Evolutionary conservation across 2,888 invertebrate genomes (phyloP).

Genomic region (Diachrysia chrysitis): DNA sequence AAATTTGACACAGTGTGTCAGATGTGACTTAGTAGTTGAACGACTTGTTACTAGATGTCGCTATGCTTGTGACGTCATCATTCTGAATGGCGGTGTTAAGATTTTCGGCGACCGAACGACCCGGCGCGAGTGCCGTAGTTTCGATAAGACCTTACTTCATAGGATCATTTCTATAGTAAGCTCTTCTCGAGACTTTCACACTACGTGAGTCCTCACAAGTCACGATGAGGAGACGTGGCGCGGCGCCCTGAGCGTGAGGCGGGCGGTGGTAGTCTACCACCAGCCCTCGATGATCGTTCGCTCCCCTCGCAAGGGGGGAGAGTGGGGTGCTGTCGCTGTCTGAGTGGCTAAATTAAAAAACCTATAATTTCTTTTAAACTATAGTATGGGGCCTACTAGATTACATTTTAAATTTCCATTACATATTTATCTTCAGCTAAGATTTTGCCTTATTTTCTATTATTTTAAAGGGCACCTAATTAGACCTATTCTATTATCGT

Average conservation of each 20-base stretch:
- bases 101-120: conserved; percentile 34
- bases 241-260: conserved; percentile 63
- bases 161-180: conserved; percentile 70
- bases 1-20: background rate
- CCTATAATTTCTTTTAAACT: too few species aligned
- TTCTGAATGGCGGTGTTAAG: conserved; percentile 30
- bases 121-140: background rate
- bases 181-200: conserved; percentile 66
- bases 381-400: too few species aligned
- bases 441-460: too few species aligned
- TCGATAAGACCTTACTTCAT: conserved; percentile 62
- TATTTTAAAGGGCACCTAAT: too few species aligned
- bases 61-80: conserved; percentile 20
- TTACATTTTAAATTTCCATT: too few species aligned
- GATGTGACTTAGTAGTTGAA: background rate
- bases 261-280: conserved; percentile 48
- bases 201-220: conserved; percentile 57
- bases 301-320: conserved; percentile 43
- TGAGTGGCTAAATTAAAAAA: conserved; percentile 45
- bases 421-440: too few species aligned
- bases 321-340: conserved; percentile 45
- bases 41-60: conserved; percentile 16
- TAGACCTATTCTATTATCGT: too few species aligned
- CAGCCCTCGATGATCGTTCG: conserved; percentile 70
- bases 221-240: conserved; percentile 69